Percentiles rank a stretch among this genome's conserved stretches.
phyloP scores from a whole-genome alignment of 1,140 invertebrate genomes.

The Coelopa frigida region DNA sequence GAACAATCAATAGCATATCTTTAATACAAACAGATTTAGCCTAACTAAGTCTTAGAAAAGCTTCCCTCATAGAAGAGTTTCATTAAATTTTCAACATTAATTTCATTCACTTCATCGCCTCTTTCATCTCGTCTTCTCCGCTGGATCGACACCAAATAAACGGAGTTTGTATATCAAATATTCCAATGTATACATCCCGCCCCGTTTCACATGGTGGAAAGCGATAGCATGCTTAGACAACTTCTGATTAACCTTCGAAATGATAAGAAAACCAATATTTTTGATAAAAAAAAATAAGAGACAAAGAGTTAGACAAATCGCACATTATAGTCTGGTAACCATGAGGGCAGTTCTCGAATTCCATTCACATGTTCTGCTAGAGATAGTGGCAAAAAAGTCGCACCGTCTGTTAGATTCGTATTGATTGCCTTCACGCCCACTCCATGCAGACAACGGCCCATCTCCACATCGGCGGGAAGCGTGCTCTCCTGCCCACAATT shows the following conservation, averaged over 20 bases:
- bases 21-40: background rate
- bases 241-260: background rate
- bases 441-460: conserved; percentile 24
- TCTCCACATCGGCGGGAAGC: conserved; percentile 12
- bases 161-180: conserved; percentile 21
- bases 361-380: conserved; percentile 20
- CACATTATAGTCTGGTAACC: background rate
- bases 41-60: background rate
- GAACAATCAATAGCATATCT: conserved; percentile 2
- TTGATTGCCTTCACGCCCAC: conserved; percentile 24
- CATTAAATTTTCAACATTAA: too few species aligned
- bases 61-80: background rate
- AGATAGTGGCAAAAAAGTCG: conserved; percentile 25
- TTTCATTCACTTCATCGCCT: too few species aligned
- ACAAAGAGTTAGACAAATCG: too few species aligned
- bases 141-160: too few species aligned
- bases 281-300: too few species aligned
- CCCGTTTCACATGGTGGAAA: conserved; percentile 8
- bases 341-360: conserved; percentile 2
- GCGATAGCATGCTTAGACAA: conserved; percentile 18
- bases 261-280: background rate
- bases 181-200: conserved; percentile 16
- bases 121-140: too few species aligned
- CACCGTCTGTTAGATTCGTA: conserved; percentile 20
- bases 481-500: conserved; percentile 15